Evolutionary conservation across 1,140 invertebrate species (phyloP).

Genomic region (Cryptotermes secundus): DNA sequence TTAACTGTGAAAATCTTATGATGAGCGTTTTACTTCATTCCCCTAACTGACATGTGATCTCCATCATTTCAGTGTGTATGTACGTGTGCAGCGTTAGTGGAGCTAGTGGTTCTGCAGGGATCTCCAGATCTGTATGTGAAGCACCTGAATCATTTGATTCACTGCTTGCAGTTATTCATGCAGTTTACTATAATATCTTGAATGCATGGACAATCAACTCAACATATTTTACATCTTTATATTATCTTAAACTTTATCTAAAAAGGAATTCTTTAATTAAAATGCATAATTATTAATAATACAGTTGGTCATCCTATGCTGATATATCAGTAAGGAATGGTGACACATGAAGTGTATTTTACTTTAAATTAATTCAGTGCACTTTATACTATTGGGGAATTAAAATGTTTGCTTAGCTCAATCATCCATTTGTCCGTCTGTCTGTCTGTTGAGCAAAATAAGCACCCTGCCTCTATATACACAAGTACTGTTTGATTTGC

Average conservation of each 20-base stretch:
- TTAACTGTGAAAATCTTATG: no score
- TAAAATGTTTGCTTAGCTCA: neutral
- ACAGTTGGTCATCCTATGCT: neutral
- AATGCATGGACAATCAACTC: neutral
- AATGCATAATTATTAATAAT: neutral
- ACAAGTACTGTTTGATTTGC: neutral
- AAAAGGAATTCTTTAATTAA: neutral
- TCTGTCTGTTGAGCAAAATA: neutral
- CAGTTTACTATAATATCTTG: neutral
- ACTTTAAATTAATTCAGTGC: neutral
- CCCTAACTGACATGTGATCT: neutral
- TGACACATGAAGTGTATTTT: neutral
- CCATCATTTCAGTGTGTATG: constrained; percentile 8
- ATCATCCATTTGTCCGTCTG: neutral
- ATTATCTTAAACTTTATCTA: neutral
- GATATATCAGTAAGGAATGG: no score
- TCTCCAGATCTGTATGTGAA: neutral
- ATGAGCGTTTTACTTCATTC: no score
- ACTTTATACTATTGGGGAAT: neutral
- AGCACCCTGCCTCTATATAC: neutral
- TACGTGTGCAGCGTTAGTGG: neutral
- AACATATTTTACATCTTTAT: neutral
- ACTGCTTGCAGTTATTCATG: no score
- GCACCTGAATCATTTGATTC: neutral
- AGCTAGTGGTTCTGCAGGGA: neutral